A percentile compares a stretch with the other conserved stretches of the same genome.
phyloP scores from a whole-genome alignment of 2,113 vertebrate genomes.

The Dolichotis patagonum region DNA sequence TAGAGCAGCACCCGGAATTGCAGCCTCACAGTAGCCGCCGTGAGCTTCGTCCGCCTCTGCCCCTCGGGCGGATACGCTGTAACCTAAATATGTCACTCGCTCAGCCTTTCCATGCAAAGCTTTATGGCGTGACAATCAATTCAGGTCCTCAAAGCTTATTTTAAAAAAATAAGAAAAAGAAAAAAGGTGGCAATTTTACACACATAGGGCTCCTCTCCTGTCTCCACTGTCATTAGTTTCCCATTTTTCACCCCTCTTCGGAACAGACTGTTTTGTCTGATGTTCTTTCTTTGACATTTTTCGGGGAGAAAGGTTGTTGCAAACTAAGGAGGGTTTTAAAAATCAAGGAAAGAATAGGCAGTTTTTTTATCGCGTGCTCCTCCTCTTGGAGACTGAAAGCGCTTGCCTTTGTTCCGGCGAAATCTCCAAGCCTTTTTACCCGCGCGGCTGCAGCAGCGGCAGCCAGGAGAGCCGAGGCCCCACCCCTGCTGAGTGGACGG shows the following conservation, averaged over 20 bases:
- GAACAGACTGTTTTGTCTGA: slow-evolving; percentile 53
- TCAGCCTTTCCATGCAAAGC: slow-evolving; percentile 66
- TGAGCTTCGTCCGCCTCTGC: background rate
- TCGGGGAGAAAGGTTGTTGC: background rate
- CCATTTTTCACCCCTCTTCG: background rate
- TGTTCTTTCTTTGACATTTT: slow-evolving; percentile 61
- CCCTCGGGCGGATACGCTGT: background rate
- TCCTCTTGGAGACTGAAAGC: background rate
- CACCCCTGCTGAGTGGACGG: background rate
- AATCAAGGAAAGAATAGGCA: background rate
- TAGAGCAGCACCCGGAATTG: background rate
- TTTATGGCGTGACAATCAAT: slow-evolving; percentile 57
- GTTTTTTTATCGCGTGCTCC: background rate
- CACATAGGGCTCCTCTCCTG: background rate
- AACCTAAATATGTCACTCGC: slow-evolving; percentile 70
- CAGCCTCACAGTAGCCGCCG: background rate
- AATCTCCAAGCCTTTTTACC: background rate
- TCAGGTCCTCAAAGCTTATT: slow-evolving; percentile 22
- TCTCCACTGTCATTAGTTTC: slow-evolving; percentile 50
- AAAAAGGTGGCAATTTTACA: slow-evolving; percentile 49
- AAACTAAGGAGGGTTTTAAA: slow-evolving; percentile 37
- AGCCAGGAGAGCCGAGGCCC: background rate
- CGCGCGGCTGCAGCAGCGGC: too few relatives aligned
- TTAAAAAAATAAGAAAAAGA: background rate
- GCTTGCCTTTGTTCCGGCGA: background rate